phyloP scores from a whole-genome alignment of 2,888 invertebrate genomes.

The Syritta pipiens region DNA sequence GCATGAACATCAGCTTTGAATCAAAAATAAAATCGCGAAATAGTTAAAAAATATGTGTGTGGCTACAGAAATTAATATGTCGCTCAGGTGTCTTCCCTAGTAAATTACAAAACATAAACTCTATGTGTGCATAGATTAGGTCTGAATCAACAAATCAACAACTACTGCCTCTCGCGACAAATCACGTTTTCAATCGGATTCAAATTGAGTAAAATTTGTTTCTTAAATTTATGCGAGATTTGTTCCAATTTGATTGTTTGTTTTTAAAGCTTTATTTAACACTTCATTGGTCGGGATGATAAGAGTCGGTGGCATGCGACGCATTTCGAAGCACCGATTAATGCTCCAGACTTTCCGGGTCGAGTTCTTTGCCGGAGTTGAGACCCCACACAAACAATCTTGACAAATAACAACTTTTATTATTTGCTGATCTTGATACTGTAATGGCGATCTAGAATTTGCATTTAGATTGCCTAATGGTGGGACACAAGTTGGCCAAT shows the following conservation, averaged over 20 bases:
- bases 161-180: too few relatives aligned
- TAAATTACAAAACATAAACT: too few relatives aligned
- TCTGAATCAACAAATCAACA: too few relatives aligned
- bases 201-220: not conserved
- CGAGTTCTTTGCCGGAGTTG: slow-evolving; percentile 4
- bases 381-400: not conserved
- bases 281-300: too few relatives aligned
- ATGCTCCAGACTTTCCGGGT: slow-evolving; percentile 32
- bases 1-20: too few relatives aligned
- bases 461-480: slow-evolving; percentile 13
- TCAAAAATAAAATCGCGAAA: not conserved
- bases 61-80: slow-evolving; percentile 14
- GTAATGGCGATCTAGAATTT: slow-evolving; percentile 16
- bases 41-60: slow-evolving; percentile 14
- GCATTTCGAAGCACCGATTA: slow-evolving; percentile 22
- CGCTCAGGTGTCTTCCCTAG: slow-evolving; percentile 1
- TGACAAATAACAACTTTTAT: slow-evolving; percentile 10
- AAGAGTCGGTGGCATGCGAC: slow-evolving; percentile 18
- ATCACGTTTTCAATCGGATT: not conserved
- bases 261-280: too few relatives aligned
- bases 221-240: slow-evolving; percentile 2
- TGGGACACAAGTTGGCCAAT: not conserved
- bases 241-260: slow-evolving; percentile 13
- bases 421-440: not conserved
- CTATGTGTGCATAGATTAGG: too few relatives aligned